These are phyloP conservation scores for Xenentodon cancila DNA, from an alignment of 2,797 vertebrate species.

Conservation along the genomic window DNA sequence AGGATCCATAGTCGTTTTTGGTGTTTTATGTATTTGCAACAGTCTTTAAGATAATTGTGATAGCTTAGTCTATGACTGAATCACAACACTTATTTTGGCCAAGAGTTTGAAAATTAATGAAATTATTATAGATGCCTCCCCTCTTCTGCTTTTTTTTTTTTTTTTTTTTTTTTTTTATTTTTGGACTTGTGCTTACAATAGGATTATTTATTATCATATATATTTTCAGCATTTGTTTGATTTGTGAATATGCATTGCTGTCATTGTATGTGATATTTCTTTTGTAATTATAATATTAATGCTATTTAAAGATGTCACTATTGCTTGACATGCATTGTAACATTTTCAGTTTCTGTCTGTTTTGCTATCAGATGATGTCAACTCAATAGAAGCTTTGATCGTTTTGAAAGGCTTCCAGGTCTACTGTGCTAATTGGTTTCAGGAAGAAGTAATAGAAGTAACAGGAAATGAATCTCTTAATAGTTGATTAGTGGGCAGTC, in stretches of 20 bases:
- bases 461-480: conserved; percentile 50
- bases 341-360: conserved; percentile 77
- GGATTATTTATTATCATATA: conserved; percentile 88
- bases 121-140: conserved; percentile 50
- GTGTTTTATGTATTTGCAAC: conserved; percentile 54
- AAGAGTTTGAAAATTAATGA: conserved; percentile 62
- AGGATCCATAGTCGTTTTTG: conserved; percentile 30
- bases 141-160: conserved; percentile 9
- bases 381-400: conserved; percentile 81
- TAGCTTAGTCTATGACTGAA: conserved; percentile 56
- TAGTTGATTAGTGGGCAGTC: conserved; percentile 19
- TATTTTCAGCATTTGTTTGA: conserved; percentile 84
- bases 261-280: conserved; percentile 83
- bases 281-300: conserved; percentile 84
- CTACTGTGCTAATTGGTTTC: conserved; percentile 76
- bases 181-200: conserved; percentile 73
- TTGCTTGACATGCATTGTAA: conserved; percentile 83
- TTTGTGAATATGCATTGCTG: conserved; percentile 82
- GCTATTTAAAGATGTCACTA: conserved; percentile 83
- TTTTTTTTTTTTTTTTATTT: conserved; percentile 52
- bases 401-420: conserved; percentile 78
- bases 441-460: conserved; percentile 75
- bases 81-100: conserved; percentile 64
- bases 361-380: conserved; percentile 80
- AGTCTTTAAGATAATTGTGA: conserved; percentile 64